phyloP scores from a whole-genome alignment of 92 coral and sea anemone species.

The Actinernus sp. region DNA sequence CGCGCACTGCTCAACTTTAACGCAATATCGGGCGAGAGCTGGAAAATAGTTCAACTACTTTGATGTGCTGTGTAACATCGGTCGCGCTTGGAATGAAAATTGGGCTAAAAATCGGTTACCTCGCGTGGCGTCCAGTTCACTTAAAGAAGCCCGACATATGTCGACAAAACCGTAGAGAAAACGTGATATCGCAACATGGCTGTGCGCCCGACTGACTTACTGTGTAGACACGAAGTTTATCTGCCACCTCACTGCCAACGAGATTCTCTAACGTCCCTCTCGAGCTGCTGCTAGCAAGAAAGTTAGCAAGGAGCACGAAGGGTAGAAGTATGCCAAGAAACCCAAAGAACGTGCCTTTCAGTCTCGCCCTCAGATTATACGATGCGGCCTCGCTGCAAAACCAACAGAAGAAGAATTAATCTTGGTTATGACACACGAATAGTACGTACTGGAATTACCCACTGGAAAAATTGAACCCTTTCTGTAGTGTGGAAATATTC shows the following conservation, averaged over 20 bases:
- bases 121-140: no score
- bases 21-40: no score
- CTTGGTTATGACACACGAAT: no score
- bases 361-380: constrained; percentile 83
- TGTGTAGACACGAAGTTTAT: constrained; percentile 66
- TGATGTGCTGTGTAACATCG: no score
- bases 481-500: background rate
- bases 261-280: constrained; percentile 65
- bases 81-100: no score
- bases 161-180: no score
- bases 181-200: no score
- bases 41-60: no score
- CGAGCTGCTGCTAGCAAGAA: constrained; percentile 84
- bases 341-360: constrained; percentile 78
- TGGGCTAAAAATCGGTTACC: no score
- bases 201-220: no score
- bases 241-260: constrained; percentile 65
- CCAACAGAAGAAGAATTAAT: background rate
- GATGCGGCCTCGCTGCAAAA: constrained; percentile 77
- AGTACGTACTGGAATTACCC: background rate
- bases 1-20: no score
- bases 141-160: no score
- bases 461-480: background rate
- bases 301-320: constrained; percentile 78
- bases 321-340: constrained; percentile 88